Evolutionary conservation across 2,113 vertebrate genomes (phyloP), one percentile per base, ranked within the genome.

Genomic region (Nannobrachium achirus): DNA sequence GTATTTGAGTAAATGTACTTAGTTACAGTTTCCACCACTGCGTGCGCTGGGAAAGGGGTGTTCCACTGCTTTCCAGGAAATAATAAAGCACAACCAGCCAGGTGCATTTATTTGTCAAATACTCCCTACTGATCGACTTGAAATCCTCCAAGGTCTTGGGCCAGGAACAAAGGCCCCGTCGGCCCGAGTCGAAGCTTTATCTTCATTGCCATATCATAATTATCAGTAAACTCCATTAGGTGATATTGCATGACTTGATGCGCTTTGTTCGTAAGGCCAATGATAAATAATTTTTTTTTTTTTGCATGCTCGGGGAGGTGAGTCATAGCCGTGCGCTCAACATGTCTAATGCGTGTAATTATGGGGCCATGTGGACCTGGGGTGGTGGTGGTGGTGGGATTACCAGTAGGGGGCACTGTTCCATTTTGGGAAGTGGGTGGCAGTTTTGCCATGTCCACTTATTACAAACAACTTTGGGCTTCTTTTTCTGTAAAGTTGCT

Each of bases 401-500:
- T 49, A 66, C 81, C 87, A 78, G 63, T 73, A 90, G 86, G 82
- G 85, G 89, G 87, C 88, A 86, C 80, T 89, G 65, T 89, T 89
- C 62, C 58, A 46, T 86, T 64, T 72, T n/a, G 25, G 25, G 25
- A 33, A 33, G 25, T 33, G 25, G 25, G 25, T 33, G 25, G 25
- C 25, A 33, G 25, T 33, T 3, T 33, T 33, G 25, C 25, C 25
- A 33, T 33, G 25, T 33, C 3, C 3, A 5, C 25, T 33, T 33
- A 33, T 33, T 33, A 33, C 6, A 33, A 33, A 5, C 25, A 5
- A 33, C 25, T 33, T 33, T 33, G 25, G 25, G 25, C 25, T 33
- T 33, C 25, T 33, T 33, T 33, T 33, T 33, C 25, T 33, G 25
- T 33, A 33, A 33, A 33, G 25, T 33, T 33, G 25, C 25, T 33